These are phyloP conservation scores for Turritopsis dohrnii DNA, from an alignment of 30 jellyfish, hydroid and myxozoan species.

Conservation along the genomic window DNA sequence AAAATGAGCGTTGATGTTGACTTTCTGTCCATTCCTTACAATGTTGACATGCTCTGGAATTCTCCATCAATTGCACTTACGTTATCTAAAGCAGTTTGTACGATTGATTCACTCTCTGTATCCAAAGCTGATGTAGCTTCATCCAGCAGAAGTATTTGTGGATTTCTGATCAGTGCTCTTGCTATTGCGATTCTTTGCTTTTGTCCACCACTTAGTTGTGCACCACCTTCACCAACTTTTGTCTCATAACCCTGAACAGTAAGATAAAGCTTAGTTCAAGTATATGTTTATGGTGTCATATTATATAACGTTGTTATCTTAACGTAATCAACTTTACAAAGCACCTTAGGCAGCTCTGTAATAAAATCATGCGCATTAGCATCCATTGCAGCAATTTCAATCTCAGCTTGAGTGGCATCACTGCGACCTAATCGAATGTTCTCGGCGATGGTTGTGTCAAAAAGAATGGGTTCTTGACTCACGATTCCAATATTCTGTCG, in stretches of 20 bases:
- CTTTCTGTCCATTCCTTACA: background rate
- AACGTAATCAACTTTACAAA: background rate
- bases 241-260: slow-evolving; percentile 41
- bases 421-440: slow-evolving; percentile 70
- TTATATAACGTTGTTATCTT: too few relatives aligned
- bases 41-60: too few relatives aligned
- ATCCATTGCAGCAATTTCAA: slow-evolving; percentile 62
- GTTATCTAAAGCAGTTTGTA: slow-evolving; percentile 62
- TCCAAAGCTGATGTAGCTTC: slow-evolving; percentile 84
- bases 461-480: slow-evolving; percentile 79
- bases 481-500: slow-evolving; percentile 81
- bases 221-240: slow-evolving; percentile 76
- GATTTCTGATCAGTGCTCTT: slow-evolving; percentile 62
- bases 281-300: too few relatives aligned
- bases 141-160: slow-evolving; percentile 53
- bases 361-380: slow-evolving; percentile 80
- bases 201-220: slow-evolving; percentile 83
- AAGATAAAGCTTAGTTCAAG: background rate
- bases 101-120: slow-evolving; percentile 75
- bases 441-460: slow-evolving; percentile 67
- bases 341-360: slow-evolving; percentile 64
- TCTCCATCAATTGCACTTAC: slow-evolving; percentile 43
- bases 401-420: slow-evolving; percentile 52
- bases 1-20: background rate
- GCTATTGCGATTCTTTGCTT: slow-evolving; percentile 79